Base-by-base conservation (phyloP, 2,113 vertebrate species). In the Calonectris borealis region DNA sequence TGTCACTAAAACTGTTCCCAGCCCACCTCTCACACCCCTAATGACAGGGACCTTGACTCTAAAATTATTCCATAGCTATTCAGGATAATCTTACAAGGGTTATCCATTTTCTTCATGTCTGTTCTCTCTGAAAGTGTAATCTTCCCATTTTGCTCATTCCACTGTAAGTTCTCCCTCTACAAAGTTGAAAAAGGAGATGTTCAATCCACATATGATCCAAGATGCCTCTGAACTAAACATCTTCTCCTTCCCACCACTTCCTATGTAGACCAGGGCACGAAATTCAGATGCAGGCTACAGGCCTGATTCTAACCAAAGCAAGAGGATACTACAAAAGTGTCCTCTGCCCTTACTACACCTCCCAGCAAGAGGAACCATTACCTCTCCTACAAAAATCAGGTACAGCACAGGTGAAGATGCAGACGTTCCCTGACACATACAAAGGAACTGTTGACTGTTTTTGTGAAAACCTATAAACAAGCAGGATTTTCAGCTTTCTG, bases 351-450 rank as follows among this genome's bases (percentile, higher is more conserved):
- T n/a, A 18, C 10, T 34, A 9, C 0, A 0, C 24, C 18, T 44
- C 46, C 11, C 54, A 27, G 18, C 3, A 36, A 36, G 25, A 19
- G 6, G 8, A 73, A 5, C 13, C 11, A 64, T 10, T 9, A 34
- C 19, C 7, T 54, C 11, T 7, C 6, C 38, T 12, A 6, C 0
- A 4, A 85, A 78, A 49, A 38, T 7, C 51, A 34, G 98, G 98
- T 82, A 99, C 98, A 0, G 98, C 98, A 66, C 98, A 98, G 73
- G 98, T 98, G 87, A 99, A 98, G 88, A 99, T 98, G 98, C 99
- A 99, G 96, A 98, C 97, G 0, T 98, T 99, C 62, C 98, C 98
- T 0, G 15, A 78, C 15, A 44, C 98, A 36, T 98, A 99, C 89
- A 91, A 94, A 27, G 98, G 98, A 49, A 98, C 98, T 61, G 26